Evolutionary conservation across 2,113 vertebrate species (phyloP).

Genomic region (Alligator mississippiensis): DNA sequence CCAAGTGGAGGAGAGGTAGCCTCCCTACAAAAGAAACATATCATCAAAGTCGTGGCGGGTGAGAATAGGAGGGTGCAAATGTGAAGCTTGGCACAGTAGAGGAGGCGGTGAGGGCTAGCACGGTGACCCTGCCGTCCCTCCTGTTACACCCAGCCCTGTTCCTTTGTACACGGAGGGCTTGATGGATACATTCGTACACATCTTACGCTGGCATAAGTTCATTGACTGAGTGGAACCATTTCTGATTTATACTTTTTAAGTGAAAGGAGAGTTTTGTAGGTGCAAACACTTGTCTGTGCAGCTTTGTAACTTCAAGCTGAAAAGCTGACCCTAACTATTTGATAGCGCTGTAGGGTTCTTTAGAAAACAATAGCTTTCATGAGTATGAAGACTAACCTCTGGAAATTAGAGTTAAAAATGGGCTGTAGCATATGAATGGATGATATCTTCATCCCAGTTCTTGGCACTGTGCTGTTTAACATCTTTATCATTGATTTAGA

Average conservation of each 20-base stretch:
- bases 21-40: too few relatives aligned
- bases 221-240: background rate
- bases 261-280: background rate
- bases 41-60: too few relatives aligned
- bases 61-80: too few relatives aligned
- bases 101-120: too few relatives aligned
- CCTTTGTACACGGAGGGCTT: accelerated
- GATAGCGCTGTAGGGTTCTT: background rate
- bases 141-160: background rate
- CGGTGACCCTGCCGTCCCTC: too few relatives aligned
- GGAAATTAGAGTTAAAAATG: background rate
- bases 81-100: too few relatives aligned
- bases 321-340: background rate
- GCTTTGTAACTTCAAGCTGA: background rate
- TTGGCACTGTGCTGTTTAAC: too few relatives aligned
- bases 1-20: too few relatives aligned
- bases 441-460: background rate
- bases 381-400: background rate
- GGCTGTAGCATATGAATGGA: background rate
- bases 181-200: background rate
- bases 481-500: too few relatives aligned
- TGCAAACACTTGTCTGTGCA: background rate
- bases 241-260: background rate
- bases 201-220: background rate
- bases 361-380: background rate